Evolutionary conservation across 2,888 invertebrate species (phyloP), one percentile per base, ranked within the genome.

Genomic region (Tetrapedia diversipes): DNA sequence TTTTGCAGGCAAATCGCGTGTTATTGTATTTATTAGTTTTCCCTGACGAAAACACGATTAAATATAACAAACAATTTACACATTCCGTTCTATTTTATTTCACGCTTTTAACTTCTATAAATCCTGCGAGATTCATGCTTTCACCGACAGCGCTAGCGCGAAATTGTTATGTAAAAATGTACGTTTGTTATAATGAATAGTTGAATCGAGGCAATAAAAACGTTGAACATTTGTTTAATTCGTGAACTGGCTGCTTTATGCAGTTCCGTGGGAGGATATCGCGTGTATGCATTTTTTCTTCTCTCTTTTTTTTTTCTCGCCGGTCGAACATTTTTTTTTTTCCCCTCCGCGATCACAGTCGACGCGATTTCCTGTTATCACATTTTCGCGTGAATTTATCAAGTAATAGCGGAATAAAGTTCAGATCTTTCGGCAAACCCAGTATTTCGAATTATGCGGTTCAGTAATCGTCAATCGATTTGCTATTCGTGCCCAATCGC

Each of bases 381-480:
- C 16, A 27, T 74, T 68, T 45, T 68, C 68, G 59, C 67, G 22
- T 45, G 68, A 63, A 57, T 77, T 57, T 68, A 51, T 57, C 54
- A 69, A 69, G 53, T 53, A 49, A 61, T 49, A 41, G 47, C 32
- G 54, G 34, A 57, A 19, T 43, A 51, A 54, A 59, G 64, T 49
- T 57, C 57, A 27, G 32, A 71, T 77, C 74, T 76, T 82, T 78
- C 57, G 68, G 47, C 57, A 53, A 73, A 70, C 37, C 72, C 75
- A 78, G 68, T 69, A 80, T 80, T 78, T 78, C 68, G 71, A 81
- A 83, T 81, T 83, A 81, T 57, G 67, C 81, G 83, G 72, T 75
- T 74, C 71, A 63, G 69, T 77, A 83, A 83, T 81, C 83, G 67
- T 73, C 83, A 83, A 83, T 83, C 83, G 79, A 76, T 83, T 81